Evolutionary conservation across 2,797 vertebrate species (phyloP), one percentile per base, ranked within the genome.

Genomic region (Cyprinodon diabolis): DNA sequence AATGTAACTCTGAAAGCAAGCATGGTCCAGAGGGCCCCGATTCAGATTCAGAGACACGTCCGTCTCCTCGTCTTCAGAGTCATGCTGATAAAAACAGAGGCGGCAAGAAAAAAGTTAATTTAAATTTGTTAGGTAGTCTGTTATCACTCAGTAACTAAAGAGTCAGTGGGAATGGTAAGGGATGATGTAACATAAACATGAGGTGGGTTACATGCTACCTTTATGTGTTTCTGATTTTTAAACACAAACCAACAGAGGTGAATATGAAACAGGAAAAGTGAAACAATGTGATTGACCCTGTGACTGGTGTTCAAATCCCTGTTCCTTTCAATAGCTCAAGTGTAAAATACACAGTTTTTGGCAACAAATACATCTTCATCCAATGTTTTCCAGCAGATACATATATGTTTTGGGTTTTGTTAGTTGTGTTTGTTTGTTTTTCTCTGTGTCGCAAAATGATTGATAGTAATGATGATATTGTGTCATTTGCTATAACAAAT

Each of bases 21-120:
- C 87, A 86, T 91, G 88, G 79, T 89, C 91, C 86, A 91, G 95
- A 60, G 93, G 90, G 56, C 78, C 84, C 43, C 51, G 77, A 49
- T 79, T 82, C 6, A 83, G 82, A 90, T 90, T 93, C 77, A 87
- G 93, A 51, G 91, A 84, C 76, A 95, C 76, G 14, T 95, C 94
- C 1, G 87, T 86, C 72, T 99, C 97, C 55, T 99, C 97, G 48
- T 99, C 98, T 62, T 98, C 98, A 0, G 98, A 99, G 89, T 99
- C 97, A 96, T 98, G 95, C 84, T 86, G 89, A 88, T 90, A 66
- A 83, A 86, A 88, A 77, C 67, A 84, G 77, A 17, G 75, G 69
- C 37, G 75, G 80, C 52, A 74, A 72, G 74, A 83, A 75, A 83
- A 60, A 86, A 47, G 71, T 87, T 66, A 90, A 56, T 11, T 57